A percentile compares a stretch with the other conserved stretches of the same genome.
These are phyloP conservation scores for Trilocha varians DNA, from an alignment of 2,888 invertebrate genomes.

Conservation along the genomic window DNA sequence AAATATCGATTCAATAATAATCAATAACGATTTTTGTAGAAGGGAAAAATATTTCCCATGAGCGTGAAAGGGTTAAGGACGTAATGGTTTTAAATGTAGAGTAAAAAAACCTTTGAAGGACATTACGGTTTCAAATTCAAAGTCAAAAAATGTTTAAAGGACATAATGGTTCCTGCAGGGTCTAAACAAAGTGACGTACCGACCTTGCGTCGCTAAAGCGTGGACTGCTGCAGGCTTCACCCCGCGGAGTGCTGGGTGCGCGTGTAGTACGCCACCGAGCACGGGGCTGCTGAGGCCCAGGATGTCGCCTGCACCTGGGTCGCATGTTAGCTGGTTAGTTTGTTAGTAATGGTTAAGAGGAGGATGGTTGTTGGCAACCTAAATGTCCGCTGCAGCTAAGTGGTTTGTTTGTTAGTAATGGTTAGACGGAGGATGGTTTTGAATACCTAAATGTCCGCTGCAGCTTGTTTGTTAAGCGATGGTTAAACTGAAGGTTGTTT, in stretches of 20 bases:
- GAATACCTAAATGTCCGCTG: constrained; percentile 63
- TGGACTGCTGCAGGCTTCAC: constrained; percentile 72
- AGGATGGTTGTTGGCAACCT: constrained; percentile 60
- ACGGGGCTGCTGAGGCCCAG: constrained; percentile 62
- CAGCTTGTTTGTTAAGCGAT: constrained; percentile 26
- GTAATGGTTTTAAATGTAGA: no score
- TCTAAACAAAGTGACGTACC: constrained; percentile 50
- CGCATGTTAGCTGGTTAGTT: constrained; percentile 13
- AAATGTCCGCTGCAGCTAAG: constrained; percentile 63
- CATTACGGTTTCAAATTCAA: no score
- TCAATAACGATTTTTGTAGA: no score
- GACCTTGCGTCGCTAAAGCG: constrained; percentile 66
- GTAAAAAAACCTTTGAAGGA: no score
- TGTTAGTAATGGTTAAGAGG: not conserved
- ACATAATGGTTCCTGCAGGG: no score
- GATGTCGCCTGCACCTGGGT: constrained; percentile 62
- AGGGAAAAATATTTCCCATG: no score
- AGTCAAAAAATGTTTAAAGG: no score
- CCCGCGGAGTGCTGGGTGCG: constrained; percentile 79
- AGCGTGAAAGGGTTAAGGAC: no score
- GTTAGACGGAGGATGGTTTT: constrained; percentile 36
- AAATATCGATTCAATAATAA: no score
- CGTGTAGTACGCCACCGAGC: constrained; percentile 57
- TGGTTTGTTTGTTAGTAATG: constrained; percentile 4
- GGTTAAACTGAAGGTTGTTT: no score